These are phyloP conservation scores for Lepidocyrtoides sp. DNA, from an alignment of 2,888 invertebrate genomes.

Conservation along the genomic window DNA sequence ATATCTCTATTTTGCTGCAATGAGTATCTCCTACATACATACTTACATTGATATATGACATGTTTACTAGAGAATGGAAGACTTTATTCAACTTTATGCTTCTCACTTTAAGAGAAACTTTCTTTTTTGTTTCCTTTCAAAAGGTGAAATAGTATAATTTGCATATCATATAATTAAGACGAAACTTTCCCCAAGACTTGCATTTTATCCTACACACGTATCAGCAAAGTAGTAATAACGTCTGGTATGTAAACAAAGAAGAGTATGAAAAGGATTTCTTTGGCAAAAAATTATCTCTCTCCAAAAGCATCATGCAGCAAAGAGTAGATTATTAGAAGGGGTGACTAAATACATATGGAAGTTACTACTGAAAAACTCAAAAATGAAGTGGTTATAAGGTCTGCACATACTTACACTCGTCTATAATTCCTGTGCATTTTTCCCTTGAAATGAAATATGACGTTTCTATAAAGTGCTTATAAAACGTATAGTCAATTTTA, in stretches of 20 bases:
- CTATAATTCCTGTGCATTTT: background rate
- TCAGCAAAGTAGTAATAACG: background rate
- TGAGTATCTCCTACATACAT: too few species aligned
- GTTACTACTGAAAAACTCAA: background rate
- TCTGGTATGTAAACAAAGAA: background rate
- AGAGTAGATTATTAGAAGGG: too few species aligned
- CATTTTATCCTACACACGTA: background rate
- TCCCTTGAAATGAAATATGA: too few species aligned
- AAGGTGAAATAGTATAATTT: background rate
- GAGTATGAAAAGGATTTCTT: too few species aligned
- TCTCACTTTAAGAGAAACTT: background rate
- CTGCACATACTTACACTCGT: background rate
- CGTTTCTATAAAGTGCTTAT: too few species aligned
- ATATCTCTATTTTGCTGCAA: too few species aligned
- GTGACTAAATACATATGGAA: background rate
- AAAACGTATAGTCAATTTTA: too few species aligned
- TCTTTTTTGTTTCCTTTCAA: background rate
- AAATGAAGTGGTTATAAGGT: background rate
- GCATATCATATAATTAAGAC: slow-evolving; percentile 52
- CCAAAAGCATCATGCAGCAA: too few species aligned
- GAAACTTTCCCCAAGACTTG: background rate
- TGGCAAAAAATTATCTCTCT: too few species aligned
- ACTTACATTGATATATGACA: too few species aligned
- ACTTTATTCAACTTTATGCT: background rate
- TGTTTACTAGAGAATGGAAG: background rate